These are phyloP conservation scores for Cercopithecus mona DNA, from an alignment of 2,113 vertebrate species.

Conservation along the genomic window DNA sequence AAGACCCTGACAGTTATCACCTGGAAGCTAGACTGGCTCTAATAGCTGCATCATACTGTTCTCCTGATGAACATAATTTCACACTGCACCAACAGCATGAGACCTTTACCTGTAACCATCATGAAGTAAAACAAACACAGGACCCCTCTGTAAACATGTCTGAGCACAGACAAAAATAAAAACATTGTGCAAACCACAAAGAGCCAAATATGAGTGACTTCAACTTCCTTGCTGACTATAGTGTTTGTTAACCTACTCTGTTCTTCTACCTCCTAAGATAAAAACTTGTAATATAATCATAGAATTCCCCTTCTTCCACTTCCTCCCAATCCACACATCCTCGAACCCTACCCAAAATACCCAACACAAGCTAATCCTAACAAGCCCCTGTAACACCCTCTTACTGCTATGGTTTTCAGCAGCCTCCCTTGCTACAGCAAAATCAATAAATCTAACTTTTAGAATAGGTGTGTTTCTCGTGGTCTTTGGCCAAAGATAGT, in stretches of 20 bases:
- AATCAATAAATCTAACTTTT: not conserved
- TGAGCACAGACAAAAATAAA: conserved; percentile 49
- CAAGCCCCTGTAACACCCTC: not conserved
- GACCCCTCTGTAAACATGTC: conserved; percentile 22
- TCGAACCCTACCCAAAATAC: not conserved
- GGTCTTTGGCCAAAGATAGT: not conserved
- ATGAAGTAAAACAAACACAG: conserved; percentile 22
- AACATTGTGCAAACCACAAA: not conserved
- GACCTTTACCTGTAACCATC: not conserved
- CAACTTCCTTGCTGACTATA: not conserved
- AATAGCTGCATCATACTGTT: not conserved
- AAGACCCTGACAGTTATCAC: not conserved
- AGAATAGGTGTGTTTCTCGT: not conserved
- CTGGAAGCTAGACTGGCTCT: not conserved
- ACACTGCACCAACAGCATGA: not conserved
- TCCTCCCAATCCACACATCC: not conserved
- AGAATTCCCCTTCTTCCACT: not conserved
- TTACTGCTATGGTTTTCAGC: not conserved
- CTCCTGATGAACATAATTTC: not conserved
- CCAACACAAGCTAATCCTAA: not conserved
- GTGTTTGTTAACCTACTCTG: not conserved
- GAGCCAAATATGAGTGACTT: not conserved
- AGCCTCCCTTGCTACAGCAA: not conserved
- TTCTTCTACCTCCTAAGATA: not conserved
- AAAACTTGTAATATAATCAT: not conserved